These are phyloP conservation scores for Atrina japonica DNA, from an alignment of 2,888 invertebrate species.

Conservation along the genomic window DNA sequence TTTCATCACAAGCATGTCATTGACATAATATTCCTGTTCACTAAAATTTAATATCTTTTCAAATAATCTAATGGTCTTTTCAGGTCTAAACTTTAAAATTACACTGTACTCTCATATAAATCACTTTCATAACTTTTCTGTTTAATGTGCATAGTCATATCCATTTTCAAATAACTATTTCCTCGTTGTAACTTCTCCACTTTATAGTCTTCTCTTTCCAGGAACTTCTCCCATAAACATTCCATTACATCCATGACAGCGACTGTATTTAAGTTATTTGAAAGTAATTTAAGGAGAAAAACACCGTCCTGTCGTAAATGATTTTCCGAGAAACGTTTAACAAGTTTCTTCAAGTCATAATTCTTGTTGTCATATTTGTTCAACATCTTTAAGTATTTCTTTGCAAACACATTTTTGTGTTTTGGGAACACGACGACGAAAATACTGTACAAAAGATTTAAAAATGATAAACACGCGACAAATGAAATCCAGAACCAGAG, in stretches of 20 bases:
- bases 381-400: constrained; percentile 25
- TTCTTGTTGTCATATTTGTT: constrained; percentile 11
- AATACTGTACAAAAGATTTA: constrained; percentile 19
- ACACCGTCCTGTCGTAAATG: constrained; percentile 31
- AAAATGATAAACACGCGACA: neutral
- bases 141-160: no score
- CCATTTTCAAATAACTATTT: no score
- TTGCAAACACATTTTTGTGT: constrained; percentile 14
- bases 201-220: constrained; percentile 9
- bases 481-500: constrained; percentile 31
- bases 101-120: no score
- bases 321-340: constrained; percentile 8
- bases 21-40: no score
- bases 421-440: constrained; percentile 13
- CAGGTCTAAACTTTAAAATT: no score
- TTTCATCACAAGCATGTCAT: no score
- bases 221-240: constrained; percentile 22
- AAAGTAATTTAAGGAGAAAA: constrained; percentile 19
- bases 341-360: constrained; percentile 6
- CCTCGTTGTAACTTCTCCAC: no score
- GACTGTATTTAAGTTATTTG: constrained; percentile 13
- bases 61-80: no score
- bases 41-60: no score
- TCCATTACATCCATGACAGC: constrained; percentile 12
- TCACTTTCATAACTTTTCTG: no score